Percentiles rank a stretch among this genome's conserved stretches.
Evolutionary conservation across 1,140 invertebrate genomes (phyloP).

Genomic region (Drosophila guanche): DNA sequence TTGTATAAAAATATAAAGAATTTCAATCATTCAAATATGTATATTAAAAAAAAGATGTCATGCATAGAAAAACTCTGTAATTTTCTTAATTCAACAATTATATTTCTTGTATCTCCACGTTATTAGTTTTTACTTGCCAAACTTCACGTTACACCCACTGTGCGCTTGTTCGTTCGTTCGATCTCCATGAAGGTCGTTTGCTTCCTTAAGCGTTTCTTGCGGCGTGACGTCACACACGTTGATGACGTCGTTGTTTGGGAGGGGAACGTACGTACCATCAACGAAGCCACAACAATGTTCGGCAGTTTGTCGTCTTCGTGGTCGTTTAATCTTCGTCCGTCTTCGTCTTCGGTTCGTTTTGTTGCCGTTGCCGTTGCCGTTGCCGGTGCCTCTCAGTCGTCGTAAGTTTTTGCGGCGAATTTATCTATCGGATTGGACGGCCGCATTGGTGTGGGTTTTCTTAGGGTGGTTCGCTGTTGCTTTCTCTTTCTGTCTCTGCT

Average conservation of each 20-base stretch:
- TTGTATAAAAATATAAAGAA: too few relatives aligned
- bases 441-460: slow-evolving; percentile 68
- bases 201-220: slow-evolving; percentile 73
- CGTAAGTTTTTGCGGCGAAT: too few relatives aligned
- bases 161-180: slow-evolving; percentile 22
- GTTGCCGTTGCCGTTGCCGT: too few relatives aligned
- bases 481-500: slow-evolving; percentile 39
- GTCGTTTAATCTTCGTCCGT: slow-evolving; percentile 21
- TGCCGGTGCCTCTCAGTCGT: too few relatives aligned
- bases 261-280: slow-evolving; percentile 56
- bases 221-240: slow-evolving; percentile 48
- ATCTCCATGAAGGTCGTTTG: slow-evolving; percentile 66
- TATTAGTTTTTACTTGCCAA: too few relatives aligned
- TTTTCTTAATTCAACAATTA: too few relatives aligned
- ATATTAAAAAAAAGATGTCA: too few relatives aligned
- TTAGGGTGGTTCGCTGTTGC: slow-evolving; percentile 48
- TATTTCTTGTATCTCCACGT: too few relatives aligned
- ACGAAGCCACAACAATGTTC: slow-evolving; percentile 18
- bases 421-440: too few relatives aligned
- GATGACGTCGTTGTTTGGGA: slow-evolving; percentile 43
- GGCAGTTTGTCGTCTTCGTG: slow-evolving; percentile 21
- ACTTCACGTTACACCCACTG: slow-evolving; percentile 18
- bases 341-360: slow-evolving; percentile 47
- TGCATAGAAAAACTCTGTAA: too few relatives aligned
- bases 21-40: too few relatives aligned